Evolutionary conservation across 2,888 invertebrate species (phyloP), one percentile per base, ranked within the genome.

Genomic region (Troides oblongomaculatus): DNA sequence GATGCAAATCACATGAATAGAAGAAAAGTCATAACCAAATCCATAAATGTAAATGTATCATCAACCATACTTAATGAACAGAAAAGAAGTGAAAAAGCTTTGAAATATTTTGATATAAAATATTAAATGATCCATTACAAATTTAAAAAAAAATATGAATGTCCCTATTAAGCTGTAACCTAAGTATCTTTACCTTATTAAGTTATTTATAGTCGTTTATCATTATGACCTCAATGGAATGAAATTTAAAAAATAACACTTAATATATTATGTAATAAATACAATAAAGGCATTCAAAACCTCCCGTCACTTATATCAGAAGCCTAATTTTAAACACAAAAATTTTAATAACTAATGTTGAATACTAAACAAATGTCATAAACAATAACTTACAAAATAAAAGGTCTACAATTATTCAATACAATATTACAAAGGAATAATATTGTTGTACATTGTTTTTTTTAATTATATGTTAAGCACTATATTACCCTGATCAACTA

Each of bases 201-300:
- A 72, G 69, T 61, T 60, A 53, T 53, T 53, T 46, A 46, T 18
- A 2, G 43, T 62, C 71, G 21, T 75, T 79, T 80, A 80, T 80
- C 79, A 77, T 62, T 43, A 50, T 81, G 77, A 82, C 78, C 80
- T 76, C 75, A 77, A 78, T 76, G 73, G 14, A 67, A 21, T 60
- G 64, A 67, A 30, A 58, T 23, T 23, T 23, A 12, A 58, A 58
- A 58, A 25, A 23, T 53, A 12, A 2, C 1, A 4, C 17, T 53
- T 6, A n/a, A n/a, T 53, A 8, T 53, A 53, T 58, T 58, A 58
- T 58, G 57, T 23, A 23, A 58, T 12, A 53, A 36, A 61, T 23
- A 23, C 4, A 17, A 56, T 18, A 25, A 53, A 23, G 8, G 8
- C 5, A 46, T 46, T 46, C 3, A 46, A 46, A 46, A 46, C 12